Base-by-base conservation (phyloP, 2,113 vertebrate species). In the Dolichotis patagonum region DNA sequence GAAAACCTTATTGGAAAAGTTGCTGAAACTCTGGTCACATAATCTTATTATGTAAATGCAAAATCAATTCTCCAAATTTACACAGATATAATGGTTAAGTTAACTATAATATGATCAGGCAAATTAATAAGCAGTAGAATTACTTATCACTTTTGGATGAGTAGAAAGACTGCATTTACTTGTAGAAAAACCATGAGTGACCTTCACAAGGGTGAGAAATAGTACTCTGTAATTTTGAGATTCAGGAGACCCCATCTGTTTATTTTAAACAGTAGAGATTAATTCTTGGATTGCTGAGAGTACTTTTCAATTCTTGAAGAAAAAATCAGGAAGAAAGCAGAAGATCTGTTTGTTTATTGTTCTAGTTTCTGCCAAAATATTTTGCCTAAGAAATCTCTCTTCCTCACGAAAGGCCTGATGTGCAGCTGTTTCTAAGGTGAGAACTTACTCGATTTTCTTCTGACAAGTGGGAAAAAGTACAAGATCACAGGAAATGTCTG, bases 331-430 rank as follows among this genome's bases (percentile, higher is more conserved):
- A 93, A 86, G 69, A 90, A 84, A 95, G 63, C n/a, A 92, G 60
- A 92, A 77, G 56, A 38, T 86, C 56, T 88, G 90, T 81, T 41
- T 96, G 78, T 97, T 94, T 91, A 96, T 96, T 96, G 62, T 97
- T 95, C 60, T 87, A 93, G 7, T 65, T 93, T 10, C 32, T 97
- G 95, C 83, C 96, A 96, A 97, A 93, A 93, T 75, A 94, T 83
- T 95, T 96, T 73, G 62, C 92, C 73, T 93, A 85, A 94, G 80
- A 96, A 95, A 63, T 80, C 77, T 85, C 82, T 83, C 82, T 97
- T 97, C 80, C 63, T 96, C 83, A 87, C 3, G 4, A 77, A 96
- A 95, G 60, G 32, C 35, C 85, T 96, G 88, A 95, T 85, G 65
- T 65, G 62, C 93, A 96, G 91, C 83, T 97, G 78, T 96, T 97